Evolutionary conservation across 2,888 invertebrate genomes (phyloP).

Genomic region (Coremacera marginata): DNA sequence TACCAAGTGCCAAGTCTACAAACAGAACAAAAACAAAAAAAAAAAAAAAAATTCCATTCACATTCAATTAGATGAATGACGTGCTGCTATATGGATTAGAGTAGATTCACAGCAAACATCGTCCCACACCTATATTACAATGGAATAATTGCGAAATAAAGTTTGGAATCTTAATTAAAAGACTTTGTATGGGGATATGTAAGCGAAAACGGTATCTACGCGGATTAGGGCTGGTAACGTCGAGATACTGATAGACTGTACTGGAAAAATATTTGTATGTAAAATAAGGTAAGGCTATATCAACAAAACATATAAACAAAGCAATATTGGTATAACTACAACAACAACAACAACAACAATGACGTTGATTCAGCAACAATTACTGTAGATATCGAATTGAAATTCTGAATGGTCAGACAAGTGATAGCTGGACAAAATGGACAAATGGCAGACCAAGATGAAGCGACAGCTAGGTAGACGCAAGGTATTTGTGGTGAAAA

Average conservation of each 20-base stretch:
- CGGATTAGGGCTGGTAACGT: not conserved
- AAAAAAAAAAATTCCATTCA: constrained; percentile 20
- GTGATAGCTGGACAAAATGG: not conserved
- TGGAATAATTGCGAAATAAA: constrained; percentile 65
- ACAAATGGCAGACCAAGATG: not conserved
- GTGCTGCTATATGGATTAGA: not conserved
- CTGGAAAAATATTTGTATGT: not conserved
- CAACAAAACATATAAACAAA: not conserved
- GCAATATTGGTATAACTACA: not conserved
- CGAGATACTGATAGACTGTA: not conserved
- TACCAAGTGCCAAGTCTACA: not conserved
- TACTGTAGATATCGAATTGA: constrained; percentile 29
- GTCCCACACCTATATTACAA: constrained; percentile 51
- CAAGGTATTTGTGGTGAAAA: not conserved
- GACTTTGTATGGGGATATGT: constrained; percentile 57
- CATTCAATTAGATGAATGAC: constrained; percentile 20
- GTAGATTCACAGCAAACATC: not conserved
- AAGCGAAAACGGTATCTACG: constrained; percentile 22
- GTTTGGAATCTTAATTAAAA: constrained; percentile 65
- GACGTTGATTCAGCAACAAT: constrained; percentile 11
- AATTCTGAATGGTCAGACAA: constrained; percentile 12
- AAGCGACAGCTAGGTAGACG: not conserved
- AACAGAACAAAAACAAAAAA: not conserved
- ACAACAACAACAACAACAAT: not conserved
- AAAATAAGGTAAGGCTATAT: too few species aligned